Conservation (phyloP, 2,113 vertebrate genomes). For the Callipepla californica region DNA sequence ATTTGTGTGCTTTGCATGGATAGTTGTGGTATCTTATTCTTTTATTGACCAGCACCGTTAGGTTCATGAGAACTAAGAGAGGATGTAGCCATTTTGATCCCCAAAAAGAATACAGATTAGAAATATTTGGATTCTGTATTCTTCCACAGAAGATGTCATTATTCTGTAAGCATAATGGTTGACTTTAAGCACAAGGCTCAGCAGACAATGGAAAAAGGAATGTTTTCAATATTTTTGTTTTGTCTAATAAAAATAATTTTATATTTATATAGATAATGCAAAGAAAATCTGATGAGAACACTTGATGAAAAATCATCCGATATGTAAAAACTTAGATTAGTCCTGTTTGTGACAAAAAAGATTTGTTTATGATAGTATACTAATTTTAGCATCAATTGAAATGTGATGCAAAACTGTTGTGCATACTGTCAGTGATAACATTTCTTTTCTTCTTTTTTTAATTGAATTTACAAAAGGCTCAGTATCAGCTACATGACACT, state of each 20-base stretch:
- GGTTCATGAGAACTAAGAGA: background rate
- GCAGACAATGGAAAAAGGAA: background rate
- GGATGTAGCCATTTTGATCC: background rate
- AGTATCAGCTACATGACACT: background rate
- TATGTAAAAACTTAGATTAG: background rate
- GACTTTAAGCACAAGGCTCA: background rate
- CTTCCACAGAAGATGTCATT: background rate
- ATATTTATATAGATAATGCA: background rate
- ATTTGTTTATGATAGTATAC: background rate
- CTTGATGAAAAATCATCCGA: background rate
- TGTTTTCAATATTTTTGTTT: background rate
- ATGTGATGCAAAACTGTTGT: background rate
- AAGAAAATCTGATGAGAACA: background rate
- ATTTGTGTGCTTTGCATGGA: background rate
- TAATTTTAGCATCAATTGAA: background rate
- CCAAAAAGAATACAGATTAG: background rate
- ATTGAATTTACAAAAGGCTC: background rate
- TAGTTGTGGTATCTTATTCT: background rate
- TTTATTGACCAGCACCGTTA: background rate
- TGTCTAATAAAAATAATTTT: background rate
- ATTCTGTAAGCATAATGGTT: background rate
- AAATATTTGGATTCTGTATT: background rate
- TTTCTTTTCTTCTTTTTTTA: background rate
- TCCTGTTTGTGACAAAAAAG: background rate
- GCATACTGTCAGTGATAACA: background rate